Conservation (phyloP, 1,140 invertebrate species). For the Papilio helenus region DNA sequence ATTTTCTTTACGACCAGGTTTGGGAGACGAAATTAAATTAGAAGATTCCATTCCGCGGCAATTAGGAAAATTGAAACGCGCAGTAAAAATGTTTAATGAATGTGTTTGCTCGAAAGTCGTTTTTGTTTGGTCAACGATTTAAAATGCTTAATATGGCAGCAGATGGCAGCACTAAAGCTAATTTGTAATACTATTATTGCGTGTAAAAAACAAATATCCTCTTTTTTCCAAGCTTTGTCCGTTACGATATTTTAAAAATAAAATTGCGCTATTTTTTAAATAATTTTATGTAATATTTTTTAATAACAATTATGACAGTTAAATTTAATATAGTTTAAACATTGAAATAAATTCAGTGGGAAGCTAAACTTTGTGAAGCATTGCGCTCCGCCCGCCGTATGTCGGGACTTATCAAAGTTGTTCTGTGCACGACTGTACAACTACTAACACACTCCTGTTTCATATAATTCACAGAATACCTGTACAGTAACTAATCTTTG, state of each 20-base stretch:
- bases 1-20: slow-evolving; percentile 10
- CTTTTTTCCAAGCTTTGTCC: no score
- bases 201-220: neutral
- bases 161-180: neutral
- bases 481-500: neutral
- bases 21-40: slow-evolving; percentile 15
- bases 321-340: neutral
- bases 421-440: slow-evolving; percentile 5
- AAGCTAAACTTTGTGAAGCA: slow-evolving; percentile 3
- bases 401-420: slow-evolving; percentile 8
- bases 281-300: no score
- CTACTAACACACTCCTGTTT: neutral
- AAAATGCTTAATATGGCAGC: neutral
- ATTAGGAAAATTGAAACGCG: slow-evolving; percentile 22
- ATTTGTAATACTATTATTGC: neutral
- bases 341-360: slow-evolving; percentile 18
- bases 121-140: slow-evolving; percentile 5
- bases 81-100: slow-evolving; percentile 21
- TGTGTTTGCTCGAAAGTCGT: neutral
- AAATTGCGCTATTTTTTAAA: no score
- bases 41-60: slow-evolving; percentile 8
- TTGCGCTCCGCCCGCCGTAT: neutral
- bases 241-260: no score
- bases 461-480: slow-evolving; percentile 11
- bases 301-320: neutral